Evolutionary conservation across 2,797 vertebrate genomes (phyloP), one percentile per base, ranked within the genome.

Genomic region (Argya squamiceps): DNA sequence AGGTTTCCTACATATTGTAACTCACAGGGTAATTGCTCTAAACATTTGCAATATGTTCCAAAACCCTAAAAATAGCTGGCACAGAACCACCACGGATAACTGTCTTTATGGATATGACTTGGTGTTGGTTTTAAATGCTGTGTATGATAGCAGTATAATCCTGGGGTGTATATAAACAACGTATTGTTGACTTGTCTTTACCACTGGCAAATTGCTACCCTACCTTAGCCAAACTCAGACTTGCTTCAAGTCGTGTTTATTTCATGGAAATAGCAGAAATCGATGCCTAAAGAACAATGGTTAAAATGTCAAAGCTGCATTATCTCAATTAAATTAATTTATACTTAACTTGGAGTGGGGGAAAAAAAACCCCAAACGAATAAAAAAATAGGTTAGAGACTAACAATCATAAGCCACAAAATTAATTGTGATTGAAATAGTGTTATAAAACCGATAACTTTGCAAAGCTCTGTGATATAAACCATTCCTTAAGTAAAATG

Each of bases 161-260:
- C 96, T 89, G 97, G 97, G 97, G 95, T 92, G 85, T 55, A 93
- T 53, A 93, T 58, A 84, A 96, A 96, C 80, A 93, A 96, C 22
- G 95, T 65, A 74, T 58, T 68, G 76, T 96, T 91, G 96, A 94
- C 96, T 95, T 96, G 88, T 97, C 96, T 97, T 96, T 92, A 97
- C 92, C 97, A 90, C 96, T 74, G 97, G 96, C 97, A 98, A 98
- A 97, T 89, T 97, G 97, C 94, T 97, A 83, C 86, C 92, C 97
- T 97, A 97, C 97, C 97, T 98, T 97, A 97, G 97, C 95, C 96
- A 97, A 97, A 97, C 97, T 94, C 97, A 97, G 97, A 98, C 97
- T 98, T 98, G 96, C 96, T 97, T 98, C 97, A 97, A 98, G 96
- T 97, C 93, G 4, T 67, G 92, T 96, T 88, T 97, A 93, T 83